A percentile compares a stretch with the other conserved stretches of the same genome.
These are phyloP conservation scores for Conus ventricosus DNA, from an alignment of 1,140 invertebrate genomes.

Conservation along the genomic window DNA sequence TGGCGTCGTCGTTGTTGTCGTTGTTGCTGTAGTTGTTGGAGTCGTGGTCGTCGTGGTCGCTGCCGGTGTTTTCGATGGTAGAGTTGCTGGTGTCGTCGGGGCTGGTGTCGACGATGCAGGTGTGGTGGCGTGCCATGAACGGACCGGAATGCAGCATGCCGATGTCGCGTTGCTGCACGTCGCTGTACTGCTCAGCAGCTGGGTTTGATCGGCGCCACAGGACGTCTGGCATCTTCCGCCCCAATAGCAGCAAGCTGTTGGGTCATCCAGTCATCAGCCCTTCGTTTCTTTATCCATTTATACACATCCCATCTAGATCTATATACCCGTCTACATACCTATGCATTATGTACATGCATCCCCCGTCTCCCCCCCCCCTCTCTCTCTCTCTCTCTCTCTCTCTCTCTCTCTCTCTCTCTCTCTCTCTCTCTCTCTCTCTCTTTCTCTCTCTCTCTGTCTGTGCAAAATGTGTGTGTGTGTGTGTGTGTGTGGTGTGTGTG, in stretches of 20 bases:
- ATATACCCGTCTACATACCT: too few species aligned
- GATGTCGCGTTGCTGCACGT: neutral
- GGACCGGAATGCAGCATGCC: constrained; percentile 17
- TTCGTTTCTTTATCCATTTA: too few species aligned
- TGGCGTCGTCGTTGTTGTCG: too few species aligned
- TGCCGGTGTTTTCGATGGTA: neutral
- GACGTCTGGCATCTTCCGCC: constrained; percentile 1
- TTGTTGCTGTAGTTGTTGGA: too few species aligned
- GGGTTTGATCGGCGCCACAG: neutral
- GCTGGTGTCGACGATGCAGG: neutral
- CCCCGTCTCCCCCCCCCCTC: too few species aligned
- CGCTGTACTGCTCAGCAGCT: neutral
- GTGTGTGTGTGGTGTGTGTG: neutral
- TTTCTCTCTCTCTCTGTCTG: too few species aligned
- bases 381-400: too few species aligned
- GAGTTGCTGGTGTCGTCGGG: neutral
- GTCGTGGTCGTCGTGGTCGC: neutral
- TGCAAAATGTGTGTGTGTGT: neutral
- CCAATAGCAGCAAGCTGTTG: constrained; percentile 32
- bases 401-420: too few species aligned
- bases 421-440: too few species aligned
- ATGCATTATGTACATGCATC: too few species aligned
- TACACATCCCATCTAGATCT: too few species aligned
- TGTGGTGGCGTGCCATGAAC: neutral
- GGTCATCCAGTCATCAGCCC: too few species aligned